Conservation (phyloP, 2,113 vertebrate genomes). For the Tyrannus savana region DNA sequence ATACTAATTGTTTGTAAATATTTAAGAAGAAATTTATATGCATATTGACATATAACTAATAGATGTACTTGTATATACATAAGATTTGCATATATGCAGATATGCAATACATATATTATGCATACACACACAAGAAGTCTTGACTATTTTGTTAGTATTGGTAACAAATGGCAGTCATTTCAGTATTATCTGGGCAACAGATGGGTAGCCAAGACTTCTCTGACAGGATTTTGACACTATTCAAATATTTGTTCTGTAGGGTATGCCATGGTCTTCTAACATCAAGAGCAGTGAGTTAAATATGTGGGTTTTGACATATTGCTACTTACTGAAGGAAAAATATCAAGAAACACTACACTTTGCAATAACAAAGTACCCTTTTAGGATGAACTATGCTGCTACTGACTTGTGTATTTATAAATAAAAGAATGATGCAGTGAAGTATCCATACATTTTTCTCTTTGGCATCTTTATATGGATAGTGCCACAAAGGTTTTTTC, state of each 20-base stretch:
- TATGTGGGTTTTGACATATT: constrained; percentile 1
- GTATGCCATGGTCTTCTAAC: constrained; percentile 25
- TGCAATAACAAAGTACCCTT: constrained; percentile 49
- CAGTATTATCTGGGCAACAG: constrained; percentile 1
- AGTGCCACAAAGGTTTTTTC: neutral
- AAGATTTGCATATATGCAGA: neutral
- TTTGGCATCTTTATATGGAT: neutral
- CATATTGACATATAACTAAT: constrained; percentile 20
- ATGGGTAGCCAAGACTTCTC: neutral
- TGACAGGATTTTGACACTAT: constrained; percentile 2
- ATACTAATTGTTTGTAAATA: constrained; percentile 22
- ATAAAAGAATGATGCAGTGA: constrained; percentile 33
- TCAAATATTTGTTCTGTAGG: constrained; percentile 44
- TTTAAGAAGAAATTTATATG: constrained; percentile 17
- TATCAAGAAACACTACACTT: constrained; percentile 1
- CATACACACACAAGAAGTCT: neutral
- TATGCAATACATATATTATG: neutral
- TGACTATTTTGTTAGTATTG: constrained; percentile 1
- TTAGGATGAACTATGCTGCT: constrained; percentile 35
- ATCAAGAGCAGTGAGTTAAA: constrained; percentile 18
- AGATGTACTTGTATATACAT: neutral
- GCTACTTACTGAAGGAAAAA: constrained; percentile 13
- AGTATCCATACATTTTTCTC: constrained; percentile 15
- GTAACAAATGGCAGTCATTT: constrained; percentile 29
- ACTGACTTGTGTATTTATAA: constrained; percentile 32